phyloP scores from a whole-genome alignment of 2,797 vertebrate genomes.

The Halcyon smyrnensis region DNA sequence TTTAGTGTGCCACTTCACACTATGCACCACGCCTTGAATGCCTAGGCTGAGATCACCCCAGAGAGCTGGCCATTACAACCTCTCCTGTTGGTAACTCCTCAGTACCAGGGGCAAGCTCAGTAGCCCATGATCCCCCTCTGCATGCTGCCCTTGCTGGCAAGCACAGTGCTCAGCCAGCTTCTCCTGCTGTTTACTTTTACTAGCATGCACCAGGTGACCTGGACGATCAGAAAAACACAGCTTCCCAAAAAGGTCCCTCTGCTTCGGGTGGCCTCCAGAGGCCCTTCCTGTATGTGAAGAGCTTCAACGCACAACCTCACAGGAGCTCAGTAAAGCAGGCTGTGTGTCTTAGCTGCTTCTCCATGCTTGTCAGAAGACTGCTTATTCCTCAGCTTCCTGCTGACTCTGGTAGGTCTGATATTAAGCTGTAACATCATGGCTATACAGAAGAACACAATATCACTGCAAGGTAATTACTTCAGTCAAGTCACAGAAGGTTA shows the following conservation, averaged over 20 bases:
- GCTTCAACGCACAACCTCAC: rapidly evolving
- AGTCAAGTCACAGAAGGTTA: background rate
- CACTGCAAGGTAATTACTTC: background rate
- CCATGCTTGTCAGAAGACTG: background rate
- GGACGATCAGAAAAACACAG: background rate
- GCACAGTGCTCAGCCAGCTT: background rate
- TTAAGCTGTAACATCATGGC: background rate
- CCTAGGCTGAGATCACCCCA: background rate
- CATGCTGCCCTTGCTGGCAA: background rate
- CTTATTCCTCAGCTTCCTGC: background rate
- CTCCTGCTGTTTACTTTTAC: background rate
- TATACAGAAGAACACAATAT: background rate
- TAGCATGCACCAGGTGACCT: background rate
- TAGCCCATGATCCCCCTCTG: rapidly evolving
- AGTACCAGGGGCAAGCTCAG: background rate
- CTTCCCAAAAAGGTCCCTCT: background rate
- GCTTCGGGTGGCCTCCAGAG: background rate
- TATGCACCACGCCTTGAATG: background rate
- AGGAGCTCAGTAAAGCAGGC: rapidly evolving
- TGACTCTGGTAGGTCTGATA: background rate
- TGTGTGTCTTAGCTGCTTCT: background rate
- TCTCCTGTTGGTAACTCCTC: background rate
- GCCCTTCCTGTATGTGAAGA: rapidly evolving
- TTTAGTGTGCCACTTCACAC: background rate
- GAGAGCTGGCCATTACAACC: background rate